Evolutionary conservation across 2,797 vertebrate genomes (phyloP), one percentile per base, ranked within the genome.

Genomic region (Kryptopterus vitreolus): DNA sequence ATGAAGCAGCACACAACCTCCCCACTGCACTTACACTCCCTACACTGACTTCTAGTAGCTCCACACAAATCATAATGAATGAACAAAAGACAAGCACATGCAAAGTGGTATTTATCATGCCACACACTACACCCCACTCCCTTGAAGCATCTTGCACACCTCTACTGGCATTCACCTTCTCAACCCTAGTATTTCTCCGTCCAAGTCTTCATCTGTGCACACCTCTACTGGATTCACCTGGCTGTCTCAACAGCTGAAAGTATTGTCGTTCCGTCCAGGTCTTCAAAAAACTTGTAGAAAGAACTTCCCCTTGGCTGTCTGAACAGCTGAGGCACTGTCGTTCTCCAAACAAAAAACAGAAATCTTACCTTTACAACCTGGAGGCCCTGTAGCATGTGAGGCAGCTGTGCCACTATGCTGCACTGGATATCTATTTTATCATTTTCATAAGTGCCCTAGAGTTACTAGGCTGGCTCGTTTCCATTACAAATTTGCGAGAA

Each of bases 321-420:
- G 69, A 71, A 71, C 18, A 53, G 69, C 48, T 53, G 48, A 71
- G 48, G 31, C 69, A 33, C 69, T 53, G 29, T 10, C 11, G 22
- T 29, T 55, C 22, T 31, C 13, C 69, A 53, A 33, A 71, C 1
- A 11, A 50, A 33, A n/a, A 4, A 33, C 26, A 53, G 31, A 71
- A 52, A 7, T 7, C 9, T 11, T 69, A 48, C 26, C 48, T 29
- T 9, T 50, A 50, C 24, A 69, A 69, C 12, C 48, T 50, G 24
- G 66, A 22, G 8, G 18, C 16, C 69, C 48, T 71, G 69, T 16
- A 53, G 68, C 68, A 9, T 31, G 9, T 52, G 24, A 70, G 8
- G 31, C 70, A 72, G 70, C 53, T 38, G 33, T 58, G 12, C 31
- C 29, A 71, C 26, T 4, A 2, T 53, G 29, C 20, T 9, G 6